Percentiles rank a stretch among this genome's conserved stretches.
Evolutionary conservation across 2,797 vertebrate species (phyloP).

Genomic region (Cheirogaleus major): DNA sequence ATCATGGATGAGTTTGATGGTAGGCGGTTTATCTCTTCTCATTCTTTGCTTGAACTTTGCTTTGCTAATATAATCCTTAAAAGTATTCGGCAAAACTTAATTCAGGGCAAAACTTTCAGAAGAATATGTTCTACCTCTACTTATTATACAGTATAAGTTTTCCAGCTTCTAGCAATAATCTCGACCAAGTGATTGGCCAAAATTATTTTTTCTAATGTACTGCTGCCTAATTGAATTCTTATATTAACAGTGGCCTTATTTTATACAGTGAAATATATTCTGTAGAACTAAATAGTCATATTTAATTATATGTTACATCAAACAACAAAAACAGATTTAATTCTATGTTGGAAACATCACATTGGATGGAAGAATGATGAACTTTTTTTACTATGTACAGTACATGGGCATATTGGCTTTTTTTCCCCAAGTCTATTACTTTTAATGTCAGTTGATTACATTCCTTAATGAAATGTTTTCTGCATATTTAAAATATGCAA

Average conservation of each 20-base stretch:
- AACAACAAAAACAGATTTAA: conserved; percentile 19
- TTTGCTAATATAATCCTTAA: background rate
- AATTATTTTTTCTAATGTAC: conserved; percentile 6
- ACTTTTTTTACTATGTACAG: background rate
- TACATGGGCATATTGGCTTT: background rate
- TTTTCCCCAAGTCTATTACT: conserved; percentile 1
- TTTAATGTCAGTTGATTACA: conserved; percentile 47
- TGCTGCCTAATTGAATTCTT: background rate
- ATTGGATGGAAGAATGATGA: background rate
- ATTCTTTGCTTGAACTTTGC: background rate
- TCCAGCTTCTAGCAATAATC: background rate
- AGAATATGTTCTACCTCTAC: background rate
- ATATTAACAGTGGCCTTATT: background rate
- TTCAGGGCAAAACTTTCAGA: background rate
- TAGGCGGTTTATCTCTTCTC: background rate
- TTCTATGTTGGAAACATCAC: conserved; percentile 21
- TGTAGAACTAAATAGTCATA: conserved; percentile 5
- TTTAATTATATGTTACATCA: conserved; percentile 21
- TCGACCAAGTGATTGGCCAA: conserved; percentile 20
- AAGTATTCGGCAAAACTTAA: background rate
- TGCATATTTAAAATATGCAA: conserved; percentile 47
- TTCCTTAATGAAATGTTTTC: conserved; percentile 32
- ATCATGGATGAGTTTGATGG: background rate
- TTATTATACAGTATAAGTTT: background rate
- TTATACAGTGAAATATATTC: conserved; percentile 13